Conservation (phyloP, 2,888 invertebrate species). For the Plebejus argus region DNA sequence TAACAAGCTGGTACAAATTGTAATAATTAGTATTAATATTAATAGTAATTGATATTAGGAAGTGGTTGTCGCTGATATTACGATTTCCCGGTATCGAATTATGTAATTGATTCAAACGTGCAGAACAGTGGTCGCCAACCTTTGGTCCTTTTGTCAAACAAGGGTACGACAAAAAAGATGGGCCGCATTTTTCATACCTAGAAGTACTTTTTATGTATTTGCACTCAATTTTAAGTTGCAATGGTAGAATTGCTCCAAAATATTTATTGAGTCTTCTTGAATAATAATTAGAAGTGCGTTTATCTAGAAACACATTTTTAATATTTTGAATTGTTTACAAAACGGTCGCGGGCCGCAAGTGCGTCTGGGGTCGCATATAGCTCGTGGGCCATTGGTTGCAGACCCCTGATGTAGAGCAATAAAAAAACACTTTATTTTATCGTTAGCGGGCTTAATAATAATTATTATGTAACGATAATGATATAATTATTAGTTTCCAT, state of each 20-base stretch:
- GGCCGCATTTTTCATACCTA: too few species aligned
- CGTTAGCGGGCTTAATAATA: neutral
- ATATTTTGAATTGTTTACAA: too few species aligned
- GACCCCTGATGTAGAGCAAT: neutral
- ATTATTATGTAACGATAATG: conserved; percentile 2
- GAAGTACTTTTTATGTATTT: too few species aligned
- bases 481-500: neutral
- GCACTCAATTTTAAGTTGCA: too few species aligned
- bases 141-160: neutral
- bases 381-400: neutral
- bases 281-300: too few species aligned
- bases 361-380: neutral
- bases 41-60: conserved; percentile 18
- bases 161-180: neutral
- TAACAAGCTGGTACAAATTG: conserved; percentile 8
- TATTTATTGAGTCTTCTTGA: too few species aligned
- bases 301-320: too few species aligned
- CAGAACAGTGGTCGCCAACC: neutral
- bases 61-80: neutral
- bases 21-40: neutral
- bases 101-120: neutral
- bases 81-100: conserved; percentile 21
- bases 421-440: neutral
- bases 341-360: too few species aligned
- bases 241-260: too few species aligned